These are phyloP conservation scores for Lonchura striata DNA, from an alignment of 2,113 vertebrate genomes.

Conservation along the genomic window DNA sequence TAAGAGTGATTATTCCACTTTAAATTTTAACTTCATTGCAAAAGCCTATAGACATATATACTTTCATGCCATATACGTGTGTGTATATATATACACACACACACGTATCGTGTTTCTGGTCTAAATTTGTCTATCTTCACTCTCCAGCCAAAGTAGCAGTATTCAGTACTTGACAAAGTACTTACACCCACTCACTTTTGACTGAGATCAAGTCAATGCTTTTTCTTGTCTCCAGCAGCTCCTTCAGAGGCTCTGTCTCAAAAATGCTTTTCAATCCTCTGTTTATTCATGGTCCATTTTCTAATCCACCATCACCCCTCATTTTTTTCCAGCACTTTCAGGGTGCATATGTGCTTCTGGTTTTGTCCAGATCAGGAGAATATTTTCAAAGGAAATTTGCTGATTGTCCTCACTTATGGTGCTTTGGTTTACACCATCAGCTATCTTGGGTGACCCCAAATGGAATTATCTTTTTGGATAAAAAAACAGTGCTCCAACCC, in stretches of 20 bases:
- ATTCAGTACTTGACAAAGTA: slow-evolving; percentile 9
- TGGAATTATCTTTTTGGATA: not conserved
- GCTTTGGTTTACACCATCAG: not conserved
- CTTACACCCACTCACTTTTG: slow-evolving; percentile 42
- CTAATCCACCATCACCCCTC: not conserved
- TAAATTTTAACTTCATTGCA: not conserved
- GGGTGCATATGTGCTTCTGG: not conserved
- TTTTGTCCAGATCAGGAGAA: not conserved
- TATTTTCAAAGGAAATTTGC: not conserved
- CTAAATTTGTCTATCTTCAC: slow-evolving; percentile 43
- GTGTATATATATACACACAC: not conserved
- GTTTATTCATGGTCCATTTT: not conserved
- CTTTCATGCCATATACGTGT: not conserved
- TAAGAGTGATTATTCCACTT: not conserved
- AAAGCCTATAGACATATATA: not conserved
- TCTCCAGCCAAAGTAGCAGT: slow-evolving; percentile 48
- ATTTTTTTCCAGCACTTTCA: not conserved
- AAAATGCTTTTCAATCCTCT: not conserved
- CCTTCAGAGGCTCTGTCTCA: not conserved
- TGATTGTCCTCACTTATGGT: rapidly evolving
- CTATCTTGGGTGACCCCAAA: not conserved
- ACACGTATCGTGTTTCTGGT: not conserved
- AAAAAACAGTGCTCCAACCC: not conserved
- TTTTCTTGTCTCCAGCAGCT: slow-evolving; percentile 33
- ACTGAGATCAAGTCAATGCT: slow-evolving; percentile 35